These are phyloP conservation scores for Platichthys flesus DNA, from an alignment of 2,113 vertebrate species.

Conservation along the genomic window DNA sequence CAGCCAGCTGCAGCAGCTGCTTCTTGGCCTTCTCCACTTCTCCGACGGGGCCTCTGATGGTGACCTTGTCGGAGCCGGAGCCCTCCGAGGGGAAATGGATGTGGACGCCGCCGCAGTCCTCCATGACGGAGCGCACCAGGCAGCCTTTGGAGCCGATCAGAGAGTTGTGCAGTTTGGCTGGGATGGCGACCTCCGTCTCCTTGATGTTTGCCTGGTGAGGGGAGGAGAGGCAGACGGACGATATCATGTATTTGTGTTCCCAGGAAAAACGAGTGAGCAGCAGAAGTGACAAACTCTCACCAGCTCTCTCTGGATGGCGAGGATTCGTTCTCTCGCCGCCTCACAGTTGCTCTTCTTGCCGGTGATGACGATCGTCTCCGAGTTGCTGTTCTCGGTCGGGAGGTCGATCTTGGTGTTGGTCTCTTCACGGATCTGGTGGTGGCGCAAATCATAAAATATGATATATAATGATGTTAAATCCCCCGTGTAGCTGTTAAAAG, in stretches of 20 bases:
- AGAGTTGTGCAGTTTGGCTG: slow-evolving; percentile 86
- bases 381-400: slow-evolving; percentile 88
- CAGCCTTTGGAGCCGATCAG: slow-evolving; percentile 87
- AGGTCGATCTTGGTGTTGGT: slow-evolving; percentile 89
- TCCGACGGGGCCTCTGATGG: slow-evolving; percentile 80
- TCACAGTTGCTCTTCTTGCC: slow-evolving; percentile 85
- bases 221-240: background rate
- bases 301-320: slow-evolving; percentile 86
- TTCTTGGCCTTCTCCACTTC: slow-evolving; percentile 85
- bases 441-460: background rate
- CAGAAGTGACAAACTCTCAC: slow-evolving; percentile 62
- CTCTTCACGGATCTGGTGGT: slow-evolving; percentile 85
- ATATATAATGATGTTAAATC: background rate
- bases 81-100: slow-evolving; percentile 86
- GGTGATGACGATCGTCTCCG: slow-evolving; percentile 86
- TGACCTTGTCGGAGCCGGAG: slow-evolving; percentile 83
- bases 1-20: slow-evolving; percentile 84
- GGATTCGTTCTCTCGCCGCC: slow-evolving; percentile 83
- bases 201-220: slow-evolving; percentile 83
- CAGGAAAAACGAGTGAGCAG: background rate
- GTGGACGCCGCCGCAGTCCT: slow-evolving; percentile 87
- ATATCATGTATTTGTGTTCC: background rate
- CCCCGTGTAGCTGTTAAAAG: background rate
- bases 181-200: slow-evolving; percentile 84
- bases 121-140: slow-evolving; percentile 87